Conservation (phyloP, 2,113 vertebrate genomes). For the Cryptotis parvus region DNA sequence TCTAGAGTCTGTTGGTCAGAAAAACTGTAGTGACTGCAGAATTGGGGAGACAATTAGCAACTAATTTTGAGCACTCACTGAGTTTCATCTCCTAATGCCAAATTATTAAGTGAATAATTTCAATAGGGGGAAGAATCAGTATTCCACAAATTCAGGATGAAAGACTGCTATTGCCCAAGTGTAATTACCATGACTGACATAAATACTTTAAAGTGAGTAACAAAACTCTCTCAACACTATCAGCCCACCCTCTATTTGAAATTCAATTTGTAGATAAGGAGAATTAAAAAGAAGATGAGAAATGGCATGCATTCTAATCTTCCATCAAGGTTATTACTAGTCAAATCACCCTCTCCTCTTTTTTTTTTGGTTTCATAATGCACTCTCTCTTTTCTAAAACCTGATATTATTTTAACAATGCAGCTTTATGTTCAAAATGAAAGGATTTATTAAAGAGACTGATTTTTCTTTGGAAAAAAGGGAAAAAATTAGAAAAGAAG, state of each 20-base stretch:
- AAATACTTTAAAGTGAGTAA: constrained; percentile 56
- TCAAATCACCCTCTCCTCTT: background rate
- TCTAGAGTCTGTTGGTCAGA: constrained; percentile 29
- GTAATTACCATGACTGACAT: constrained; percentile 51
- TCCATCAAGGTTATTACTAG: constrained; percentile 59
- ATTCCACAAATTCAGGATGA: constrained; percentile 29
- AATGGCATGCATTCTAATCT: constrained; percentile 51
- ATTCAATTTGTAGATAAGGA: constrained; percentile 65
- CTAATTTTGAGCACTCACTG: background rate
- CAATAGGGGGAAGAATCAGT: background rate
- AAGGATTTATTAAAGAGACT: constrained; percentile 42
- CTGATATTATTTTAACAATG: constrained; percentile 56
- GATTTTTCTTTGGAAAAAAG: constrained; percentile 47
- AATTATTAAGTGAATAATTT: constrained; percentile 60
- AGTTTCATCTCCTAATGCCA: background rate
- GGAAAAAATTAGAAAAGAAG: constrained; percentile 43
- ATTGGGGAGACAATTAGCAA: constrained; percentile 43
- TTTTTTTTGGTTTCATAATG: background rate
- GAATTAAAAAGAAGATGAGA: constrained; percentile 62
- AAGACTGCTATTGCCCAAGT: constrained; percentile 19
- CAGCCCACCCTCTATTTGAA: constrained; percentile 34
- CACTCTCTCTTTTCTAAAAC: constrained; percentile 36
- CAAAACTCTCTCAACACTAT: constrained; percentile 35
- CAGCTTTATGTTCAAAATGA: constrained; percentile 36
- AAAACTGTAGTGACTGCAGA: constrained; percentile 3